Evolutionary conservation across 2,888 invertebrate genomes (phyloP).

Genomic region (Willowsia nigromaculata): DNA sequence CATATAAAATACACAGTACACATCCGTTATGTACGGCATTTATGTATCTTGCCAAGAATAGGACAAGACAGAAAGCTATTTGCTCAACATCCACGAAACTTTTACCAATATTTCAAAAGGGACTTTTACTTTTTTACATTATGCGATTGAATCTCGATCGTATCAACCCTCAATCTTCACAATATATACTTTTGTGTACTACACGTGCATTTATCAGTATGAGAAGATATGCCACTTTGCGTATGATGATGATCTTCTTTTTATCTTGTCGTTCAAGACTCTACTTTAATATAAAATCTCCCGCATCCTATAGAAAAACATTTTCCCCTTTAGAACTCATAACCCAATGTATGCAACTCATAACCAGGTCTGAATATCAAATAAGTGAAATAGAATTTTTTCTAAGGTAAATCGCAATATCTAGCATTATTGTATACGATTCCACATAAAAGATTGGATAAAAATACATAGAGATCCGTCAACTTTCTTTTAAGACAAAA

Average conservation of each 20-base stretch:
- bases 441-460: too few relatives aligned
- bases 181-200: not conserved
- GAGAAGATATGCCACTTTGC: not conserved
- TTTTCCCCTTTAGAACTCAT: too few relatives aligned
- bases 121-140: not conserved
- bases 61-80: not conserved
- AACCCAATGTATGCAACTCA: too few relatives aligned
- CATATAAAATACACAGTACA: not conserved
- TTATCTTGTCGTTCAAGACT: not conserved
- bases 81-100: too few relatives aligned
- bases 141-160: not conserved
- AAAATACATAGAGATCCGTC: too few relatives aligned
- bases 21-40: not conserved
- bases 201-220: not conserved
- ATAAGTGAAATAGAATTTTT: too few relatives aligned
- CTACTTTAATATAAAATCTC: not conserved
- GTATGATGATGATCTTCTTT: conserved; percentile 14
- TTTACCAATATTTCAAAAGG: conserved; percentile 33
- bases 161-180: not conserved
- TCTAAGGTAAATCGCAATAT: too few relatives aligned
- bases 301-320: too few relatives aligned
- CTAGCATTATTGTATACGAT: too few relatives aligned
- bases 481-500: too few relatives aligned
- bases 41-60: not conserved
- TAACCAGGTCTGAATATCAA: too few relatives aligned